These are phyloP conservation scores for Cephus pulcher DNA, from an alignment of 2,888 invertebrate species.

Conservation along the genomic window DNA sequence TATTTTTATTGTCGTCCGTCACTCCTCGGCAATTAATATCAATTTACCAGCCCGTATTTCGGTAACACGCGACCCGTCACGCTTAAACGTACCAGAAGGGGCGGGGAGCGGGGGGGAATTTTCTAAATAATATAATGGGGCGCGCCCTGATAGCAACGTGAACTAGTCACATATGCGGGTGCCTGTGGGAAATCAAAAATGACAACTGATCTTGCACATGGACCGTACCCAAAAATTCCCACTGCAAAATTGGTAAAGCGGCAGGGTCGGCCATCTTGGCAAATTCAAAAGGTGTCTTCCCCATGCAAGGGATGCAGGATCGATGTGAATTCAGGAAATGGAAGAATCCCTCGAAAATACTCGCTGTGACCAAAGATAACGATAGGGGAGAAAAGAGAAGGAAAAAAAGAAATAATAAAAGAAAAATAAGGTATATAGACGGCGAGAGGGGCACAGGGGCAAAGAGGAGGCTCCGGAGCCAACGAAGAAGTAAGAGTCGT, in stretches of 20 bases:
- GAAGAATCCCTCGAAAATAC: conserved; percentile 27
- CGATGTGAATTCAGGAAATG: not conserved
- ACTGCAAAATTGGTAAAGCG: too few relatives aligned
- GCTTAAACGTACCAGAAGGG: not conserved
- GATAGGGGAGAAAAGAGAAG: conserved; percentile 20
- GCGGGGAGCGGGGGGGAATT: conserved; percentile 20
- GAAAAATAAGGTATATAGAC: conserved; percentile 3
- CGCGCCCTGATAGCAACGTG: not conserved
- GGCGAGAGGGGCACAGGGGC: conserved; percentile 18
- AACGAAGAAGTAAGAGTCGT: conserved; percentile 40
- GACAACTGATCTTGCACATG: not conserved
- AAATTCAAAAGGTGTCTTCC: not conserved
- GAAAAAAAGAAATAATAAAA: conserved; percentile 7
- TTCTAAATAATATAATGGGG: conserved; percentile 28
- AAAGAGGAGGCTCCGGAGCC: conserved; percentile 7
- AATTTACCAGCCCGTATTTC: conserved; percentile 54
- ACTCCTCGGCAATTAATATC: conserved; percentile 40
- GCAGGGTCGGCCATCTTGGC: not conserved
- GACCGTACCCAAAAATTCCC: not conserved
- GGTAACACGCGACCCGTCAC: conserved; percentile 35
- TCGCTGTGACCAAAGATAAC: conserved; percentile 22
- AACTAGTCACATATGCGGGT: conserved; percentile 33
- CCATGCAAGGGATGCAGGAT: not conserved
- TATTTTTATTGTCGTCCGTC: conserved; percentile 35
- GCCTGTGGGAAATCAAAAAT: conserved; percentile 22